Base-by-base conservation (phyloP, 2,113 vertebrate genomes). In the Sylvilagus bachmani region DNA sequence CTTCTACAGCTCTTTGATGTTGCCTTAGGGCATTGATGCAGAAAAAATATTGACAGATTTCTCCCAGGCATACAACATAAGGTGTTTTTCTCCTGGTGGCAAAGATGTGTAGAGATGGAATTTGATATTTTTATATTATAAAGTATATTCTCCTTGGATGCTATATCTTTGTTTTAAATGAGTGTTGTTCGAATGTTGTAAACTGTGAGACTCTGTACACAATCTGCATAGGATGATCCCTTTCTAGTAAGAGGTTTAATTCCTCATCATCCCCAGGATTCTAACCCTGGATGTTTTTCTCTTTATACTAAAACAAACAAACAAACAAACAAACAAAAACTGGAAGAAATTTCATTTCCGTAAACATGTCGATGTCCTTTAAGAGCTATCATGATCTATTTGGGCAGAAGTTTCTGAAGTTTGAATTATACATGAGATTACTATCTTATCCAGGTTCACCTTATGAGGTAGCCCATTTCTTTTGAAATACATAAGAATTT, bases 1-100 rank as follows among this genome's bases (percentile, higher is more conserved):
- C 96, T 94, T 97, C 95, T 79, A 93, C 86, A 83, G 79, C 94
- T 98, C 92, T 98, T 98, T 98, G 98, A 98, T 98, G 98, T 97
- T 9, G 16, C 96, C 94, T 96, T 92, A 87, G 62, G 97, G 96
- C 95, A 97, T 86, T 96, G 86, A 97, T 88, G 86, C 91, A 96
- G 94, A 91, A 87, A 97, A 97, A 96, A 94, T 97, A 98, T 97
- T 90, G 96, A 97, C 95, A 96, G 94, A 90, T 97, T 98, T 97
- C 94, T 78, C 13, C 96, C 82, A 98, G 97, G 70, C 64, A 1
- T 90, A 95, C 44, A 97, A 93, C 93, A 24, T 5, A 51, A 98
- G 89, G 83, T 93, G 67, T 81, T 95, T 81, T 95, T 44, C 58
- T 92, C 44, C 94, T 94, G 74, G 93, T 98, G 71, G 94, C 87